Percentiles rank a stretch among this genome's conserved stretches.
Evolutionary conservation across 2,113 vertebrate genomes (phyloP).

Genomic region (Petromus typicus): DNA sequence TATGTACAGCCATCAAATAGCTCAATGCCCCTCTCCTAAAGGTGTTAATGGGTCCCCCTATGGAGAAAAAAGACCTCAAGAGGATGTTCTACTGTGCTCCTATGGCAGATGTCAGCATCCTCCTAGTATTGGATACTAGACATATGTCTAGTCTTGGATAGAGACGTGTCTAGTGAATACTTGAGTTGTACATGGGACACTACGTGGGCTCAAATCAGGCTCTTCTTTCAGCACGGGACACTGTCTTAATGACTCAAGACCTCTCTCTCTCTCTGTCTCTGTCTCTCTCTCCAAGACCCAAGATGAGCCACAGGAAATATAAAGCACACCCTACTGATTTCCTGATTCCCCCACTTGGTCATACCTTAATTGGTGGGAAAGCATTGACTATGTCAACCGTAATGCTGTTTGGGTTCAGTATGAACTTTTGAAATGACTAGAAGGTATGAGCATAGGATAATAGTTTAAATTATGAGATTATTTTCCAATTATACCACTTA

Average conservation of each 20-base stretch:
- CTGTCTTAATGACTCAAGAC: neutral
- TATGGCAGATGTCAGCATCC: neutral
- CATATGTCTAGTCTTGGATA: no score
- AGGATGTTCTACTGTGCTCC: neutral
- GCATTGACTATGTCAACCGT: neutral
- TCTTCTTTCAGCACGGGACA: neutral
- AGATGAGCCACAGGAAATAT: neutral
- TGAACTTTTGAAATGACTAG: neutral
- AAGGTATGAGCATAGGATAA: neutral
- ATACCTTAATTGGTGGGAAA: neutral
- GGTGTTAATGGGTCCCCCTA: neutral
- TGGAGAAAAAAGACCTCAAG: neutral
- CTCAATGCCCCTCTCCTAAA: neutral
- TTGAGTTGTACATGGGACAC: neutral
- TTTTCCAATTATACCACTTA: neutral
- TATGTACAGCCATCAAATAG: neutral
- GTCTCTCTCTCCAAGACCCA: neutral
- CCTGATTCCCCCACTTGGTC: neutral
- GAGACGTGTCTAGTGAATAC: neutral
- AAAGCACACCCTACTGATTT: neutral
- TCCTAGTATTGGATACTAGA: no score
- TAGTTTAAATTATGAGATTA: neutral
- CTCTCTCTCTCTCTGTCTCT: no score
- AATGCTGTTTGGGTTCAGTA: neutral
- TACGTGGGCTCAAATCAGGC: neutral